Base-by-base conservation (phyloP, 1,140 invertebrate species). In the Melanaphis sacchari region DNA sequence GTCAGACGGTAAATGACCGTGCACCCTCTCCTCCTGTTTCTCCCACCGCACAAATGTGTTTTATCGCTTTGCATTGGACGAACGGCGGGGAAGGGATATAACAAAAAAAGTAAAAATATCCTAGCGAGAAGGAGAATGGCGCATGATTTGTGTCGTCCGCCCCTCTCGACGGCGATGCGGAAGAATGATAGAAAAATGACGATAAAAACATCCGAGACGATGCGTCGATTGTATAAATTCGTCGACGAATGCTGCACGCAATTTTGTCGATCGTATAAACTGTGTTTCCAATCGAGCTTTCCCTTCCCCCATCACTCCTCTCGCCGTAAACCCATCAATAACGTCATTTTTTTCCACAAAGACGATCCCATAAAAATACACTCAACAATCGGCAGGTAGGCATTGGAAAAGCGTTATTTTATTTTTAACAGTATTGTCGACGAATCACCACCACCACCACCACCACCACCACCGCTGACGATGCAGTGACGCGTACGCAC, bases 1-100 rank as follows among this genome's bases (percentile, higher is more conserved):
- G 81, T 93, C 91, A 93, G 41, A 85, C 46, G 91, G 91, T 93
- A 93, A 93, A 93, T 93, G 91, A 85, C 91, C 91, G 81, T 92
- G 76, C 5, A 76, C 41, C 18, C 41, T 2, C 18, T 21, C 31
- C 9, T 54, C 5, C n/a, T n/a, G n/a, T n/a, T 21, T 24, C 90
- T 1, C 15, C n/a, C 31, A n/a, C 2, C 43, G 52, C 59, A 90
- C 76, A 85, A 93, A 93, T 93, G 91, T 93, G 81, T 93, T 93
- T 93, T 93, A 93, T 93, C 52, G 76, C 91, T 84, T 49, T 85
- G 40, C 81, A 93, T 85, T 54, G 52, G 26, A 24, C 1, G 8
- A n/a, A n/a, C n/a, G n/a, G n/a, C n/a, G 81, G 81, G 1, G 18
- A 21, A 84, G 38, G 24, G 38, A 22, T 22, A 84, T n/a, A 49